These are phyloP conservation scores for Rhinella marina DNA, from an alignment of 2,797 vertebrate genomes.

Conservation along the genomic window DNA sequence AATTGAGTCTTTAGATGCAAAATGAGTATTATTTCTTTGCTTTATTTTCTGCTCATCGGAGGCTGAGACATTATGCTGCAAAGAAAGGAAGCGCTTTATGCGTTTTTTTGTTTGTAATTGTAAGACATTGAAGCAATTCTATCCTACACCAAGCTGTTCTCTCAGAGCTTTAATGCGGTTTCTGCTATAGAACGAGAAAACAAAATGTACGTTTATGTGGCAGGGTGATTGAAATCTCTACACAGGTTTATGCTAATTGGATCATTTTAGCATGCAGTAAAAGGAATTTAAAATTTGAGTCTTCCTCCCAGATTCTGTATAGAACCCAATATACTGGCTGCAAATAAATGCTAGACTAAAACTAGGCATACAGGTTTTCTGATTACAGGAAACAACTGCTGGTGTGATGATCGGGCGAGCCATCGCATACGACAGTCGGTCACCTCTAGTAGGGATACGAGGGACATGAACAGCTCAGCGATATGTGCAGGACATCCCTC, in stretches of 20 bases:
- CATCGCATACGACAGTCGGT: no score
- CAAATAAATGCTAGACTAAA: background rate
- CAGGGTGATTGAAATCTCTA: constrained; percentile 34
- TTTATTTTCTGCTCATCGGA: constrained; percentile 28
- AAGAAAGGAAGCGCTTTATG: constrained; percentile 35
- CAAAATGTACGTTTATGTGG: constrained; percentile 31
- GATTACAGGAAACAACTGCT: no score
- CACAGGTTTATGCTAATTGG: constrained; percentile 53
- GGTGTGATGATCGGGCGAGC: no score
- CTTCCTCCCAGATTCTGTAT: background rate
- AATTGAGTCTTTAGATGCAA: constrained; percentile 46
- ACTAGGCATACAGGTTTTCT: background rate
- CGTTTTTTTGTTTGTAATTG: constrained; percentile 47
- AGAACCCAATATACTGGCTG: constrained; percentile 25
- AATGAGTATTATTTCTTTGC: constrained; percentile 35
- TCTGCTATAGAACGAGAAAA: constrained; percentile 2
- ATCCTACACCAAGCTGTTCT: constrained; percentile 51
- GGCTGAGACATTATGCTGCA: constrained; percentile 20
- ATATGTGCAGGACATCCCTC: no score
- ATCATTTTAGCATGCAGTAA: constrained; percentile 32
- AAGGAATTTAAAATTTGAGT: constrained; percentile 37
- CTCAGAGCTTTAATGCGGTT: constrained; percentile 26
- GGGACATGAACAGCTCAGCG: no score
- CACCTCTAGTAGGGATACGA: no score
- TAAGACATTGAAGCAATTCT: constrained; percentile 39